These are phyloP conservation scores for Himalopsyche anomala DNA, from an alignment of 2,888 invertebrate species.

Conservation along the genomic window DNA sequence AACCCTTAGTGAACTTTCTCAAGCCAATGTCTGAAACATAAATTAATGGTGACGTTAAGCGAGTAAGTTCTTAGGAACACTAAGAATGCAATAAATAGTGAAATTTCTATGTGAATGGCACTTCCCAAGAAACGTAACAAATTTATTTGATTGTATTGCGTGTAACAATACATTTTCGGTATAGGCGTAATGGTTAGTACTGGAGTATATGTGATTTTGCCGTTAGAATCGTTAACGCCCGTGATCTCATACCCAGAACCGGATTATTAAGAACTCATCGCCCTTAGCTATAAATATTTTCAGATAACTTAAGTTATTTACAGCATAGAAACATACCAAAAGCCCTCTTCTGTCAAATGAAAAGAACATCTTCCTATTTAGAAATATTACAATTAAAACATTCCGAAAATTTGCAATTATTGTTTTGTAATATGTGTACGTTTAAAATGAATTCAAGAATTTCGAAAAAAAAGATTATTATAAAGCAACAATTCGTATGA, in stretches of 20 bases:
- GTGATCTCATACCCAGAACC: conserved; percentile 48
- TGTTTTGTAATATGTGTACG: too few relatives aligned
- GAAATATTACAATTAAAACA: too few relatives aligned
- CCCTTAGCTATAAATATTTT: conserved; percentile 27
- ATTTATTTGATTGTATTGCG: conserved; percentile 3
- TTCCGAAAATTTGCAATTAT: too few relatives aligned
- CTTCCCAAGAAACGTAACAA: neutral
- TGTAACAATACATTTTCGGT: conserved; percentile 23
- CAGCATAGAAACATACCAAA: neutral
- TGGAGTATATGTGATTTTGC: conserved; percentile 40
- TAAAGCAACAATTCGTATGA: too few relatives aligned
- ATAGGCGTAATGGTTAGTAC: conserved; percentile 7
- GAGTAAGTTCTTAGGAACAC: neutral
- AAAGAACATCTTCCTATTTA: neutral
- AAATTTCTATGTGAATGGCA: neutral
- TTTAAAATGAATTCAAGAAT: too few relatives aligned
- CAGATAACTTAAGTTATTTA: neutral
- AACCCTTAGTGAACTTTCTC: neutral
- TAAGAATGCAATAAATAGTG: neutral
- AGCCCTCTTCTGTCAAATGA: neutral
- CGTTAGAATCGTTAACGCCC: conserved; percentile 59
- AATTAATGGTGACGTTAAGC: neutral
- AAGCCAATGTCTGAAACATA: neutral
- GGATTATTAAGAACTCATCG: conserved; percentile 20
- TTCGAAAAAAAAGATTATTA: too few relatives aligned